These are phyloP conservation scores for Crenichthys baileyi DNA, from an alignment of 2,797 vertebrate species.

Conservation along the genomic window DNA sequence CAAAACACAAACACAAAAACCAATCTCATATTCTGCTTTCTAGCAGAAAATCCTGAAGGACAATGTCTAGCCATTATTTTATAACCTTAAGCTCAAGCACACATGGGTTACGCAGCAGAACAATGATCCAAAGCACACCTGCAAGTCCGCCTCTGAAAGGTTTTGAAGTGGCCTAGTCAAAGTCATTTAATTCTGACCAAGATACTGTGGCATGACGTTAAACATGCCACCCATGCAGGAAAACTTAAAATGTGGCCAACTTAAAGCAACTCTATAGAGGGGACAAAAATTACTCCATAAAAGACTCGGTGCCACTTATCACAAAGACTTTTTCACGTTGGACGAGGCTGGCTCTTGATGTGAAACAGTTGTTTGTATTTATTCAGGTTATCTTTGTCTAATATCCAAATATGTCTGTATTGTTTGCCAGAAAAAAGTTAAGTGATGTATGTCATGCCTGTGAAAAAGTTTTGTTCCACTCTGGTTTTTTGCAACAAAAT, in stretches of 20 bases:
- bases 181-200: not conserved
- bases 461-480: too few species aligned
- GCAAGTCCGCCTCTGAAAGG: too few species aligned
- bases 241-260: not conserved
- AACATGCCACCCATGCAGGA: not conserved
- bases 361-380: not conserved
- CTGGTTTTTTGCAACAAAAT: not conserved
- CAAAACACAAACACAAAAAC: not conserved
- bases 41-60: too few species aligned
- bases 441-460: not conserved
- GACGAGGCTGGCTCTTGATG: not conserved
- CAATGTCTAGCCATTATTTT: too few species aligned
- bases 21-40: not conserved
- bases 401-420: not conserved
- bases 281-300: not conserved
- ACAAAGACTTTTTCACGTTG: not conserved
- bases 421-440: not conserved
- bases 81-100: too few species aligned
- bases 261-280: not conserved
- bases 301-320: not conserved
- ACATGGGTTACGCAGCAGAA: too few species aligned
- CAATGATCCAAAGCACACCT: too few species aligned
- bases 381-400: not conserved
- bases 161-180: not conserved
- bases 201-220: too few species aligned